Conservation (phyloP, 2,797 vertebrate genomes). For the Ctenopoma kingsleyae region DNA sequence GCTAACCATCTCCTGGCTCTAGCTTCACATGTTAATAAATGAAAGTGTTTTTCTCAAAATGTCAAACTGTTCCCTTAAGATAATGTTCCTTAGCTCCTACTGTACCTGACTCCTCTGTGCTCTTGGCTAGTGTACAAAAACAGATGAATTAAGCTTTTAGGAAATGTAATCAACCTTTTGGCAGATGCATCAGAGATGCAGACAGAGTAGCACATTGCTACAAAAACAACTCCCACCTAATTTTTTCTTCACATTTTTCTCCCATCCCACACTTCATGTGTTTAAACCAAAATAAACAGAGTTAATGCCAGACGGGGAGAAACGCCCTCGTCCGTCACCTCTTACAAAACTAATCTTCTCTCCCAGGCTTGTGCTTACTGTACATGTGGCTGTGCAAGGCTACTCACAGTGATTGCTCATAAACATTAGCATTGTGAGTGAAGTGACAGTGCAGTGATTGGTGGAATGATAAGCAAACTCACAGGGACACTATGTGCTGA, state of each 20-base stretch:
- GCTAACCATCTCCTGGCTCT: slow-evolving; percentile 19
- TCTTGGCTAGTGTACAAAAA: slow-evolving; percentile 25
- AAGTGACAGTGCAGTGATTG: slow-evolving; percentile 52
- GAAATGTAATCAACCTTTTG: slow-evolving; percentile 50
- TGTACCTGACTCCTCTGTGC: slow-evolving; percentile 14
- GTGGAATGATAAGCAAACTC: slow-evolving; percentile 69
- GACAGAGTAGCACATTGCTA: slow-evolving; percentile 13
- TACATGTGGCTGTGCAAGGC: slow-evolving; percentile 41
- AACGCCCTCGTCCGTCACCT: slow-evolving; percentile 10
- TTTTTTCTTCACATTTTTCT: slow-evolving; percentile 21
- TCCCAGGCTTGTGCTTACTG: slow-evolving; percentile 8
- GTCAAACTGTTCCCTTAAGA: slow-evolving; percentile 28
- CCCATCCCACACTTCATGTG: slow-evolving; percentile 13
- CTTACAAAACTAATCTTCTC: slow-evolving; percentile 43
- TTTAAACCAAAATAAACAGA: slow-evolving; percentile 45
- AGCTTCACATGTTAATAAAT: slow-evolving; percentile 8
- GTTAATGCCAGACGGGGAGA: slow-evolving; percentile 16
- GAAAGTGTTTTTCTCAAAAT: slow-evolving; percentile 11
- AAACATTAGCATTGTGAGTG: slow-evolving; percentile 45
- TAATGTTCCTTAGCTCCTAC: slow-evolving; percentile 14
- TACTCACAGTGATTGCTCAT: slow-evolving; percentile 62
- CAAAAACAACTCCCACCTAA: slow-evolving; percentile 28
- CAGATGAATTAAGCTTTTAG: slow-evolving; percentile 31
- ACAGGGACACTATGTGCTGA: slow-evolving; percentile 91
- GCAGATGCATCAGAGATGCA: slow-evolving; percentile 28